Evolutionary conservation across 2,797 vertebrate genomes (phyloP).

Genomic region (Gallirallus australis): DNA sequence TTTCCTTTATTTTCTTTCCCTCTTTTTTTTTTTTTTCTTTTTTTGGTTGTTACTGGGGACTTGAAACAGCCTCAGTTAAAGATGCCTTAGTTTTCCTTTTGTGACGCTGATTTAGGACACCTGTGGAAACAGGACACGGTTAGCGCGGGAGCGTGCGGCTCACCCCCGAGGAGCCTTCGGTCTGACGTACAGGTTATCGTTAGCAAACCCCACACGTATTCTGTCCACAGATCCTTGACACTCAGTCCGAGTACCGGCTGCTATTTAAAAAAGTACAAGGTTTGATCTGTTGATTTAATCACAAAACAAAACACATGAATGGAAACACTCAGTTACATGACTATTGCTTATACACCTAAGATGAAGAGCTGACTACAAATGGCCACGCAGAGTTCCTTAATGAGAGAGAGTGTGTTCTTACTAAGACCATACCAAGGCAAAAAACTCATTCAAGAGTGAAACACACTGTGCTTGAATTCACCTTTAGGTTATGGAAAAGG

Average conservation of each 20-base stretch:
- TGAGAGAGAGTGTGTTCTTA: conserved; percentile 49
- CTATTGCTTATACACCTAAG: conserved; percentile 79
- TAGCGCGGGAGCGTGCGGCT: background rate
- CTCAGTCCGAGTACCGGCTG: conserved; percentile 82
- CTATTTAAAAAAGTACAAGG: conserved; percentile 87
- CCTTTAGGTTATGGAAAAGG: background rate
- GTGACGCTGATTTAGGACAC: background rate
- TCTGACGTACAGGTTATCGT: background rate
- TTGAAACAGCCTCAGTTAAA: background rate
- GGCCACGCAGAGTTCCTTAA: conserved; percentile 49
- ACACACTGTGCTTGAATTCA: conserved; percentile 28
- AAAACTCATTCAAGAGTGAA: background rate
- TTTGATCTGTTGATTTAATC: conserved; percentile 77
- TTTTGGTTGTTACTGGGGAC: background rate
- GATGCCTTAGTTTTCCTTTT: conserved; percentile 11
- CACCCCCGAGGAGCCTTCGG: background rate
- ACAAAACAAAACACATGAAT: conserved; percentile 85
- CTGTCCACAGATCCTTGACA: conserved; percentile 71
- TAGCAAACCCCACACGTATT: background rate
- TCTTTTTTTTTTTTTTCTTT: background rate
- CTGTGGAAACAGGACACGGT: conserved; percentile 19
- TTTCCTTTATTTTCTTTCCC: conserved; percentile 61
- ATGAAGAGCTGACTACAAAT: conserved; percentile 72
- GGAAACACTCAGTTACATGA: conserved; percentile 81
- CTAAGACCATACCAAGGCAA: background rate